phyloP scores from a whole-genome alignment of 2,113 vertebrate genomes.

The Petroica traversi region DNA sequence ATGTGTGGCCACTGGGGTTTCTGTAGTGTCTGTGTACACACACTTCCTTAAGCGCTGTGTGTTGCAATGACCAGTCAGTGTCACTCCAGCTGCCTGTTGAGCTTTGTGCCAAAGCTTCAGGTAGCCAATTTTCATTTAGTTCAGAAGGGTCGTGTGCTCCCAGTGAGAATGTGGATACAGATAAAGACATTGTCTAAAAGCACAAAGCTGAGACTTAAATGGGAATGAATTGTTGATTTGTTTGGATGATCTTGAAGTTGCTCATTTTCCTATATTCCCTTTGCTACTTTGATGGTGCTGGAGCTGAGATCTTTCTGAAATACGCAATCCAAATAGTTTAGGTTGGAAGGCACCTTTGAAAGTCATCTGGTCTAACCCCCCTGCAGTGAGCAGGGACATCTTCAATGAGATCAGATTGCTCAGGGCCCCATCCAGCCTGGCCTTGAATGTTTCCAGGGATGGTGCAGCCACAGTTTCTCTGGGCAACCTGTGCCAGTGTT shows the following conservation, averaged over 20 bases:
- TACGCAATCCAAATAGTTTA: not conserved
- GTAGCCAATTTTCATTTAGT: not conserved
- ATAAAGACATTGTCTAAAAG: not conserved
- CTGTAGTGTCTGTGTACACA: accelerated
- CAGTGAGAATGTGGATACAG: not conserved
- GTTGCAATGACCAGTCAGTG: not conserved
- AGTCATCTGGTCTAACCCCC: not conserved
- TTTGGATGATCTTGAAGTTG: not conserved
- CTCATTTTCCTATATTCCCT: not conserved
- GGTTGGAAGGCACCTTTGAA: not conserved
- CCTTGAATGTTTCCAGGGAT: not conserved
- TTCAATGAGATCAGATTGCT: not conserved
- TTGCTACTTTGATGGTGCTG: not conserved
- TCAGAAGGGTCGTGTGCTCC: not conserved
- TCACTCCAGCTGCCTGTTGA: not conserved
- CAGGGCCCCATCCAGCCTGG: not conserved
- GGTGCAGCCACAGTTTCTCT: not conserved
- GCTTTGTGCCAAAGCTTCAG: not conserved
- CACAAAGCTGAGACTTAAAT: not conserved
- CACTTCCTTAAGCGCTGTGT: not conserved
- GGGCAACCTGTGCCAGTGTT: not conserved
- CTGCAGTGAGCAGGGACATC: not conserved
- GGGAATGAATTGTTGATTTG: not conserved
- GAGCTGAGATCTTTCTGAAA: not conserved
- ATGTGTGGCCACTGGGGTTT: not conserved